Base-by-base conservation (phyloP, 1,140 invertebrate genomes). In the Halesus radiatus region DNA sequence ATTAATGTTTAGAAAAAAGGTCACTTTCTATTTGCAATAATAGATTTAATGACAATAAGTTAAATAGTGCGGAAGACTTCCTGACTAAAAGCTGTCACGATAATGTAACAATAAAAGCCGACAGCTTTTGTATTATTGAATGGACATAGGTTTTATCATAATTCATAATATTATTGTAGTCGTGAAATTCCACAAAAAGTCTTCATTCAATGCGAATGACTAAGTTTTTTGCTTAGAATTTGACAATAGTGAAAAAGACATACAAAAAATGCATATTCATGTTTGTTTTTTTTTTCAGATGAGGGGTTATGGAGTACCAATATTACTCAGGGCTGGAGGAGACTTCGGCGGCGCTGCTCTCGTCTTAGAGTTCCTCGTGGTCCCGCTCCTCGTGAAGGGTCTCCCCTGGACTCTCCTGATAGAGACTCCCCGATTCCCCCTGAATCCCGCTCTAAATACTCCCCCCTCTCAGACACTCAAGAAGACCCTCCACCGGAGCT, bases 251-350 rank as follows among this genome's bases (percentile, higher is more conserved):
- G 32, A 45, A 45, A 5, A 45, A 45, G 7, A 13, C 37, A 10
- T 45, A 45, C 37, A 45, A 45, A 13, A 32, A 45, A 13, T 8
- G 0, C 1, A 68, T 68, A 10, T 32, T 29, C 7, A 68, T 68
- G 13, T 3, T 16, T 74, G 5, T 73, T 80, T 81, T 85, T 84
- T n/a, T 58, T 92, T 92, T 76, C 90, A 94, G 94, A 94, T 86
- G 88, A 94, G 80, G 90, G 92, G 75, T 84, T 90, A 84, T 93
- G 93, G 93, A 94, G 94, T 85, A 93, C 93, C 81, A 94, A 92
- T 85, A 90, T 94, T 81, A 93, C 93, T 45, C 93, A 94, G 86
- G 90, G 93, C 89, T 94, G 93, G 93, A 88, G 93, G 82, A 92
- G 93, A 84, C 87, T 94, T 58, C 90, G 93, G 22, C 88, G 93